Evolutionary conservation across 2,797 vertebrate genomes (phyloP).

Genomic region (Enteromius afrohamiltoni): DNA sequence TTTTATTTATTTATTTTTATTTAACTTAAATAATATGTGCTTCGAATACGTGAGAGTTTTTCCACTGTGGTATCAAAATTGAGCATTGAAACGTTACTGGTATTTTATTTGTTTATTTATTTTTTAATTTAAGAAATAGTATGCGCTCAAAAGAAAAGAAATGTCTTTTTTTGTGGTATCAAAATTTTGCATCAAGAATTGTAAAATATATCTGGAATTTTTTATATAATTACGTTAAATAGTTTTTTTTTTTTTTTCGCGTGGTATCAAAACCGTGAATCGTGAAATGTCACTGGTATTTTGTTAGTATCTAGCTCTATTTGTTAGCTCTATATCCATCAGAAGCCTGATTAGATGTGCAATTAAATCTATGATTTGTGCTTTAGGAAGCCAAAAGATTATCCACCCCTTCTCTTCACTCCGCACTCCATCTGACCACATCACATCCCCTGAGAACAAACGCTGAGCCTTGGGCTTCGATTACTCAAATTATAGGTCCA

Average conservation of each 20-base stretch:
- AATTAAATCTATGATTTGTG: conserved; percentile 34
- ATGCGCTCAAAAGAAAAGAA: background rate
- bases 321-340: conserved; percentile 1
- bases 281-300: background rate
- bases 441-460: conserved; percentile 56
- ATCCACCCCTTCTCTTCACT: conserved; percentile 62
- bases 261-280: background rate
- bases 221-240: background rate
- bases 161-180: background rate
- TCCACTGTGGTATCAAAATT: too few relatives aligned
- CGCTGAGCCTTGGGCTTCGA: background rate
- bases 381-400: conserved; percentile 35
- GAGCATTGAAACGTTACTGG: too few relatives aligned
- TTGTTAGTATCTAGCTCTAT: background rate
- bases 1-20: too few relatives aligned
- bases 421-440: conserved; percentile 61
- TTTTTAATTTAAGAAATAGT: background rate
- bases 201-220: background rate
- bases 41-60: background rate
- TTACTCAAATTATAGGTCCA: conserved; percentile 29
- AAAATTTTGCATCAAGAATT: background rate
- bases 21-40: too few relatives aligned
- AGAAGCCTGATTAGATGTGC: conserved; percentile 18
- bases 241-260: too few relatives aligned
- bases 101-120: too few relatives aligned